phyloP scores from a whole-genome alignment of 2,113 vertebrate genomes.

The Labeo rohita region DNA sequence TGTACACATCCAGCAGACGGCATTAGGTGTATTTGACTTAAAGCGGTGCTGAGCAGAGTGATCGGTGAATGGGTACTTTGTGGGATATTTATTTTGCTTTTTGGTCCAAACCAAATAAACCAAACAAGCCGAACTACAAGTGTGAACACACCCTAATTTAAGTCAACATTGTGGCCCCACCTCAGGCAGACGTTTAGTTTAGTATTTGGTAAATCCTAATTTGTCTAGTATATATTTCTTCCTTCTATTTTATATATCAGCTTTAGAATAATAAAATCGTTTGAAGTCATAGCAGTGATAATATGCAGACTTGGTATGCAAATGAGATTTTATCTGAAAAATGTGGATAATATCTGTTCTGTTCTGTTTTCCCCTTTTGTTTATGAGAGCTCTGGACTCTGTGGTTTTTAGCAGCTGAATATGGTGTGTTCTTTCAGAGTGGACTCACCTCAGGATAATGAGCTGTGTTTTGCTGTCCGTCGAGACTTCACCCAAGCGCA shows the following conservation, averaged over 20 bases:
- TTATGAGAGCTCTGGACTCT: not conserved
- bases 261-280: not conserved
- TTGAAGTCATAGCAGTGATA: not conserved
- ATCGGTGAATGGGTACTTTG: too few relatives aligned
- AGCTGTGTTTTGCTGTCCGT: conserved; percentile 58
- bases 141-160: not conserved
- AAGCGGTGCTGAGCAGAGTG: too few relatives aligned
- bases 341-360: not conserved
- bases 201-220: not conserved
- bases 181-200: too few relatives aligned
- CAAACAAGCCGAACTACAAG: too few relatives aligned
- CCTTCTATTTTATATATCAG: not conserved
- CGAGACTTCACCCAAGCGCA: conserved; percentile 60
- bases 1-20: too few relatives aligned
- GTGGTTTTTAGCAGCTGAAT: conserved; percentile 8
- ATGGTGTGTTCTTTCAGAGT: not conserved
- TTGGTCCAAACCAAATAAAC: too few relatives aligned
- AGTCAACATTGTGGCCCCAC: not conserved
- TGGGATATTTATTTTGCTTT: too few relatives aligned
- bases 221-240: not conserved
- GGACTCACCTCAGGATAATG: conserved; percentile 63
- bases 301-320: not conserved
- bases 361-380: not conserved
- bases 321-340: not conserved
- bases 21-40: too few relatives aligned